A percentile compares a stretch with the other conserved stretches of the same genome.
Evolutionary conservation across 1,140 invertebrate species (phyloP).

Genomic region (Zaprionus camerounensis): DNA sequence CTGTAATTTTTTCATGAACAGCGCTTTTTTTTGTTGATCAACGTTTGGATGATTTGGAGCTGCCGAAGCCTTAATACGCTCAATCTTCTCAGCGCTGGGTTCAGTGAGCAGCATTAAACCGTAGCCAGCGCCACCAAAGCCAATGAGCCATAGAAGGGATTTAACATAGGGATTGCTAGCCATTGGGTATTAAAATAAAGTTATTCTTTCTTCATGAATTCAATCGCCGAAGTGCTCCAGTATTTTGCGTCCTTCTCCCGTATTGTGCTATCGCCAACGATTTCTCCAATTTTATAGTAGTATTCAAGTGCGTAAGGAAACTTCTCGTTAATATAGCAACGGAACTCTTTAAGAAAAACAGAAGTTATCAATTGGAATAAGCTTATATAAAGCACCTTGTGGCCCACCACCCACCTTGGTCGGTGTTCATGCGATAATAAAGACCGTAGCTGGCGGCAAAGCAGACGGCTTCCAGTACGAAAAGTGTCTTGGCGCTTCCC

Average conservation of each 20-base stretch:
- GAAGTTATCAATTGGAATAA: slow-evolving; percentile 23
- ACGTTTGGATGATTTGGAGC: slow-evolving; percentile 24
- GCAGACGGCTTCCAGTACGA: slow-evolving; percentile 85
- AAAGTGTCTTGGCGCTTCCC: slow-evolving; percentile 84
- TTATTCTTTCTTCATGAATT: slow-evolving; percentile 55
- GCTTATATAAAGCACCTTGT: slow-evolving; percentile 65
- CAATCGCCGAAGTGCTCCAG: slow-evolving; percentile 82
- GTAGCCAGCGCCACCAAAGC: slow-evolving; percentile 86
- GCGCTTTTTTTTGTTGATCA: slow-evolving; percentile 57
- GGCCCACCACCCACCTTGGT: slow-evolving; percentile 85
- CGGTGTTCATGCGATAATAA: slow-evolving; percentile 87
- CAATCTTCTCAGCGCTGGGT: slow-evolving; percentile 86
- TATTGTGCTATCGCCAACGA: slow-evolving; percentile 85
- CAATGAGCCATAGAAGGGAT: slow-evolving; percentile 86
- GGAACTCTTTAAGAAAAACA: slow-evolving; percentile 85
- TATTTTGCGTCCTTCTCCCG: slow-evolving; percentile 85
- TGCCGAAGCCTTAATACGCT: slow-evolving; percentile 84
- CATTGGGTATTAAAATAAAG: slow-evolving; percentile 64
- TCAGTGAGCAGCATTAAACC: slow-evolving; percentile 85
- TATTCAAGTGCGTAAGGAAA: slow-evolving; percentile 86
- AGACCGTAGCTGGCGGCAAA: slow-evolving; percentile 86
- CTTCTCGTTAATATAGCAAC: slow-evolving; percentile 86
- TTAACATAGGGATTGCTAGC: slow-evolving; percentile 84
- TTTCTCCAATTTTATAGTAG: slow-evolving; percentile 87
- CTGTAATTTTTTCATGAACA: slow-evolving; percentile 74